Evolutionary conservation across 2,797 vertebrate genomes (phyloP).

Genomic region (Gadopsis bispinosus): DNA sequence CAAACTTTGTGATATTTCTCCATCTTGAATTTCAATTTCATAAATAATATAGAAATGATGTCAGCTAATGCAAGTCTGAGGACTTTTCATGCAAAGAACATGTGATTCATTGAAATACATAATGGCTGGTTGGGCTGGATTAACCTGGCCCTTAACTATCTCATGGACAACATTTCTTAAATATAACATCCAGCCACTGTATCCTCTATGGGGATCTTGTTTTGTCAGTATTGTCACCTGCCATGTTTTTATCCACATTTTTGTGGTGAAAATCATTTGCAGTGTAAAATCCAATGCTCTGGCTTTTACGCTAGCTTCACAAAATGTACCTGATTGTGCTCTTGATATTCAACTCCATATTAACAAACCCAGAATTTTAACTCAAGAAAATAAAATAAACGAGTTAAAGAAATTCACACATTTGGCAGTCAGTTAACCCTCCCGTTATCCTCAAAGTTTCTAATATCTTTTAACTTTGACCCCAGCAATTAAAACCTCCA

Average conservation of each 20-base stretch:
- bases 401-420: conserved; percentile 17
- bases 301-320: background rate
- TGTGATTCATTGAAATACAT: background rate
- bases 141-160: background rate
- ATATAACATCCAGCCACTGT: background rate
- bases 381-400: conserved; percentile 22
- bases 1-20: conserved; percentile 19
- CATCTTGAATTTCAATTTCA: conserved; percentile 25
- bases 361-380: background rate
- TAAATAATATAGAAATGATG: conserved; percentile 40
- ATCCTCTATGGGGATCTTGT: background rate
- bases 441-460: too few relatives aligned
- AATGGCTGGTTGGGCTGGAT: background rate
- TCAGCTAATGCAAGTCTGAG: conserved; percentile 20
- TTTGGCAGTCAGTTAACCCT: background rate
- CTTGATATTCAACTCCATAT: conserved; percentile 11
- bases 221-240: background rate
- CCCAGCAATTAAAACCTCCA: too few relatives aligned
- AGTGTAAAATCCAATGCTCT: background rate
- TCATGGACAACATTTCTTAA: background rate
- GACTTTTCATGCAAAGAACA: conserved; percentile 4
- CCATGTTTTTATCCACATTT: background rate
- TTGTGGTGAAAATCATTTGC: background rate
- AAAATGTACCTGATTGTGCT: background rate
- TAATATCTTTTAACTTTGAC: too few relatives aligned